Percentiles rank a stretch among this genome's conserved stretches.
phyloP scores from a whole-genome alignment of 53 echinoderm and acorn worm genomes.

The Astropecten irregularis region DNA sequence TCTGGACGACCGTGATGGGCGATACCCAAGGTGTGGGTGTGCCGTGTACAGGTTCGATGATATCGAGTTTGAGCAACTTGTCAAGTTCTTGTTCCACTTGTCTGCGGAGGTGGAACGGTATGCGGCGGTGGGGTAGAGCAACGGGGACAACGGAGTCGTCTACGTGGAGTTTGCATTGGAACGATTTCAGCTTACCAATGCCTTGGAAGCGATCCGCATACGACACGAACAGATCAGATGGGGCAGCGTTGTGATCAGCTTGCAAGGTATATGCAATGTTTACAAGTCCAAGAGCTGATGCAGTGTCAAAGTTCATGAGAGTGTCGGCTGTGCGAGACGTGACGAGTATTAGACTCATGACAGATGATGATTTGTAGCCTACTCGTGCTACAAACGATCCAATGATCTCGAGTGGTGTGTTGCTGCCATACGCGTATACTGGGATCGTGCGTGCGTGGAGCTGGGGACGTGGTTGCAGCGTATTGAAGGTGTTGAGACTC shows the following conservation, averaged over 20 bases:
- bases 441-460: slow-evolving; percentile 13
- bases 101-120: too few species aligned
- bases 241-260: background rate
- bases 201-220: too few species aligned
- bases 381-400: slow-evolving; percentile 39
- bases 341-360: slow-evolving; percentile 22
- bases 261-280: slow-evolving; percentile 14
- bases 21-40: slow-evolving; percentile 3
- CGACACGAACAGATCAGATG: too few species aligned
- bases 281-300: slow-evolving; percentile 10
- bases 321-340: slow-evolving; percentile 47
- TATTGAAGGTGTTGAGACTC: slow-evolving; percentile 18
- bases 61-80: too few species aligned
- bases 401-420: slow-evolving; percentile 19
- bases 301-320: slow-evolving; percentile 33
- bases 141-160: slow-evolving; percentile 51
- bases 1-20: slow-evolving; percentile 55
- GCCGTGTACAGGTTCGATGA: too few species aligned
- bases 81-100: too few species aligned
- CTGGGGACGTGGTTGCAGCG: slow-evolving; percentile 27
- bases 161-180: too few species aligned
- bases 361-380: slow-evolving; percentile 15
- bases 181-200: too few species aligned
- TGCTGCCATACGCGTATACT: slow-evolving; percentile 34
- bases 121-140: too few species aligned